Evolutionary conservation across 2,888 invertebrate genomes (phyloP).

Genomic region (Eueremaeus valkanovi): DNA sequence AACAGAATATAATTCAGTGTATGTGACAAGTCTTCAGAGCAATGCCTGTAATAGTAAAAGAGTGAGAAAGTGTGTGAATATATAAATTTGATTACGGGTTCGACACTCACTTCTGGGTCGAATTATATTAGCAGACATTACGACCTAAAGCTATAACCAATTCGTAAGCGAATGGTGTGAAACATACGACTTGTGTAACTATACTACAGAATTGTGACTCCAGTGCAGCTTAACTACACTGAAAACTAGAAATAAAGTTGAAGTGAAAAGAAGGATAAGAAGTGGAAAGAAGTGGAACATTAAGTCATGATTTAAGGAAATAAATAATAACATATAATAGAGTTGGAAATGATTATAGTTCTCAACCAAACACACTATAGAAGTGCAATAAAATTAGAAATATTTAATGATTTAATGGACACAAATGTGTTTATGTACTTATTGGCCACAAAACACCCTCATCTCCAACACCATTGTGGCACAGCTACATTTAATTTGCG

Average conservation of each 20-base stretch:
- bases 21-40: neutral
- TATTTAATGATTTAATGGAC: neutral
- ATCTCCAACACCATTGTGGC: neutral
- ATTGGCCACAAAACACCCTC: neutral
- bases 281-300: neutral
- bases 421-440: neutral
- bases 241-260: too few relatives aligned
- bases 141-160: conserved; percentile 1
- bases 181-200: neutral
- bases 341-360: conserved; percentile 5
- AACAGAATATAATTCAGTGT: neutral
- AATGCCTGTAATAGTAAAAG: neutral
- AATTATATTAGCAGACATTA: neutral
- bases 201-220: too few relatives aligned
- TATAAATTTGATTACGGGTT: conserved; percentile 11
- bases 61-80: neutral
- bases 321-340: neutral
- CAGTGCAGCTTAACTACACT: too few relatives aligned
- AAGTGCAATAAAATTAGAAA: conserved; percentile 12
- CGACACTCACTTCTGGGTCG: neutral
- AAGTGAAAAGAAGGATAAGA: too few relatives aligned
- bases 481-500: neutral
- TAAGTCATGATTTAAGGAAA: conserved; percentile 11
- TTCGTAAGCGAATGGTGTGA: neutral
- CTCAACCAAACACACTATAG: neutral